Evolutionary conservation across 2,113 vertebrate species (phyloP).

Genomic region (Danionella cerebrum): DNA sequence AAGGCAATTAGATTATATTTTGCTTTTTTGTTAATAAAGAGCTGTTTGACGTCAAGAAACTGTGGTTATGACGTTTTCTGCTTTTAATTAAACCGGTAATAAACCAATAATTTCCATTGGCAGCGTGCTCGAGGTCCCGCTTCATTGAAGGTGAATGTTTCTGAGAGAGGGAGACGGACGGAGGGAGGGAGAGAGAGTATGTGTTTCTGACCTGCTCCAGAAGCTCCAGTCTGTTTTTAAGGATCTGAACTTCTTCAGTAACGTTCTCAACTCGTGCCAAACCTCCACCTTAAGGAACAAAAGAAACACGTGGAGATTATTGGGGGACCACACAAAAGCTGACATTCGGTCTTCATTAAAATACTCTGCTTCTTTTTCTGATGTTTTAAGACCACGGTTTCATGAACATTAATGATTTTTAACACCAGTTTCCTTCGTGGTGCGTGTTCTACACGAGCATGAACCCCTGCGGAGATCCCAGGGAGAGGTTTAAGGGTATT

Average conservation of each 20-base stretch:
- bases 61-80: not conserved
- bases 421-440: too few species aligned
- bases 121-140: not conserved
- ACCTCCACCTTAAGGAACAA: slow-evolving; percentile 47
- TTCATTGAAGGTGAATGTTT: too few species aligned
- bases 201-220: slow-evolving; percentile 71
- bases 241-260: slow-evolving; percentile 71
- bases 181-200: slow-evolving; percentile 33
- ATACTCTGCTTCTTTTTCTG: not conserved
- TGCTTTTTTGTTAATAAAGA: too few species aligned
- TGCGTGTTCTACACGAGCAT: not conserved
- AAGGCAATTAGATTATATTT: too few species aligned
- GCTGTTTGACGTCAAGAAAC: too few species aligned
- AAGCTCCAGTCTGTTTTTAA: slow-evolving; percentile 71
- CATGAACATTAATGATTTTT: not conserved
- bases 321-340: not conserved
- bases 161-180: slow-evolving; percentile 1
- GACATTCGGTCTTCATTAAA: not conserved
- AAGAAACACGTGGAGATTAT: not conserved
- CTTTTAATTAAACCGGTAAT: slow-evolving; percentile 21
- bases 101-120: not conserved
- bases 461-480: too few species aligned
- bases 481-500: too few species aligned
- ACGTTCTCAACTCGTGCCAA: slow-evolving; percentile 49
- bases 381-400: not conserved